Evolutionary conservation across 2,113 vertebrate genomes (phyloP), one percentile per base, ranked within the genome.

Genomic region (Gobio gobio): DNA sequence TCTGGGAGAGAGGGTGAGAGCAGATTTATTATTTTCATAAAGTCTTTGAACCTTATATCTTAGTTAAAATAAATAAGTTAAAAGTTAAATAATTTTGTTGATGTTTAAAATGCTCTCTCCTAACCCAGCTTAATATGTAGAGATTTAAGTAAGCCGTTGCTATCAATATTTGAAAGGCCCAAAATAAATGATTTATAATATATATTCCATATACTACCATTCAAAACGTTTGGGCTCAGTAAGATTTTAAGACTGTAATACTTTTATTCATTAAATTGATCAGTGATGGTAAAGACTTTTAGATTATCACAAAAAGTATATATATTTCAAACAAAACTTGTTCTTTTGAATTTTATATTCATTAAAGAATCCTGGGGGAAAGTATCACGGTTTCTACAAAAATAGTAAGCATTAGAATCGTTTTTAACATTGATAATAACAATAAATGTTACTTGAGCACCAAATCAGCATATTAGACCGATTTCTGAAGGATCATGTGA

Each of bases 1-100:
- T 93, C 94, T 95, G 87, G 73, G 83, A 10, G 49, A 90, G 16
- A 86, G 56, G 82, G 47, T 36, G 40, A 66, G 58, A 63, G 51
- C 43, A 82, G 36, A 45, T 13, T 6, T 24, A 24, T 24, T 47
- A 26, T 47, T 61, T 45, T 45, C 7, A 24, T 59, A 49, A n/a
- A 12, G 10, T 5, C 9, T 40, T 40, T 4, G 33, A 68, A 36
- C 7, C 29, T 68, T 36, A 7, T 18, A 20, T 33, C 16, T 36
- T 68, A 18, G 8, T 40, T 68, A 33, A 40, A 68, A 40, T 22
- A 0, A 18, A 0, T 3, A 10, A 29, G 29, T 29, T 1, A 29
- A 29, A 29, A 29, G 29, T 29, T 29, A 29, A 29, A 29, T 29
- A 29, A 29, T 20, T 16, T 22, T 18, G 18, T 40, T 20, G 0